Percentiles rank a stretch among this genome's conserved stretches.
Conservation (phyloP, 2,797 vertebrate genomes). For the Alosa sapidissima region DNA sequence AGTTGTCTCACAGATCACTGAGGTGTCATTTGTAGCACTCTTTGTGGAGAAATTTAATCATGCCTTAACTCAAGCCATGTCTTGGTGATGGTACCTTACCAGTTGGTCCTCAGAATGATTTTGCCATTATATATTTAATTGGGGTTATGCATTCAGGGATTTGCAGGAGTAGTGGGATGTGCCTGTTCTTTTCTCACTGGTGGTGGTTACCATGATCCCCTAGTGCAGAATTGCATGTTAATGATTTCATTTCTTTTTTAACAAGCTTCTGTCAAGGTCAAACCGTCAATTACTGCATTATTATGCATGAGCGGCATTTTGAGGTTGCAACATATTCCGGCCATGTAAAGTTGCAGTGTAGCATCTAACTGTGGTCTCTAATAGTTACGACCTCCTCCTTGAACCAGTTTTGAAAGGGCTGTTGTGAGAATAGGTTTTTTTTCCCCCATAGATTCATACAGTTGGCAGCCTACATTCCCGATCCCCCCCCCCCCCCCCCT, state of each 20-base stretch:
- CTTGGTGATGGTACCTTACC: not conserved
- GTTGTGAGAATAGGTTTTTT: not conserved
- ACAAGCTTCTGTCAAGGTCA: not conserved
- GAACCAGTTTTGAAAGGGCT: slow-evolving; percentile 43
- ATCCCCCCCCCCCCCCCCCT: slow-evolving; percentile 19
- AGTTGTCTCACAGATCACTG: not conserved
- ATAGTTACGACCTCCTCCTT: not conserved
- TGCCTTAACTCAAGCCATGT: not conserved
- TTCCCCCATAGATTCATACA: slow-evolving; percentile 26
- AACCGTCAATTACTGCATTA: not conserved
- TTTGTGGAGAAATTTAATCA: not conserved
- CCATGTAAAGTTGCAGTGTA: not conserved
- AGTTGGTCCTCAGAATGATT: not conserved
- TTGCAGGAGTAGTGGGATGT: not conserved
- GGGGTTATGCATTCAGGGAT: slow-evolving; percentile 3
- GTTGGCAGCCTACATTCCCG: slow-evolving; percentile 54
- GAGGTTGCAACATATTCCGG: not conserved
- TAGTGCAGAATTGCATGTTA: not conserved
- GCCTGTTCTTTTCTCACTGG: not conserved
- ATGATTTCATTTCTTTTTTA: not conserved
- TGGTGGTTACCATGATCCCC: not conserved
- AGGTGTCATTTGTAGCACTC: not conserved
- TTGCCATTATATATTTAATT: not conserved
- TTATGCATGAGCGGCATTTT: not conserved
- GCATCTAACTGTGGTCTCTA: not conserved